Conservation (phyloP, 1,140 invertebrate genomes). For the Macrostomum lignano region DNA sequence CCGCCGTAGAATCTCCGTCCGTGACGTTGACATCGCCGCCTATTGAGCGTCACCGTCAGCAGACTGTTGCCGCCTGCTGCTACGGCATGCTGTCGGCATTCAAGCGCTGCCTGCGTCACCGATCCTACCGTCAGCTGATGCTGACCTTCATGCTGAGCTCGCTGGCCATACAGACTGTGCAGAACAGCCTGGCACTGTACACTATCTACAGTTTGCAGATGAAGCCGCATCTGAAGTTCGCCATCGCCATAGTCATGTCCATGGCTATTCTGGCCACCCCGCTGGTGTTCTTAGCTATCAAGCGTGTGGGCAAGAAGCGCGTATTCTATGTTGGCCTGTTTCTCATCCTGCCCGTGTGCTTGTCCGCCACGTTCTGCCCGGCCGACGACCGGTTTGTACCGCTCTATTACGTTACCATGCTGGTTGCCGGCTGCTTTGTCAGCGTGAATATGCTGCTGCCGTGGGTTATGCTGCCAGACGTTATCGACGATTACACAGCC, state of each 20-base stretch:
- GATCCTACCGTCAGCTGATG: no score
- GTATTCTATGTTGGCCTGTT: conserved; percentile 16
- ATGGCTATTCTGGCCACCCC: conserved; percentile 16
- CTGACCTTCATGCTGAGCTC: neutral
- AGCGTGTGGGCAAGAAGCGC: conserved; percentile 18
- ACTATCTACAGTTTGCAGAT: conserved; percentile 15
- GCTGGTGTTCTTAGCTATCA: conserved; percentile 13
- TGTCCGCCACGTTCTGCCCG: conserved; percentile 11
- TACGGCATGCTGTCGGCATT: no score
- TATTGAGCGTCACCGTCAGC: no score
- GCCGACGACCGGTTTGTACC: conserved; percentile 9
- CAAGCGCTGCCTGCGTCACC: no score
- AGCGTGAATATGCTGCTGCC: conserved; percentile 4
- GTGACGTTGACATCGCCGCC: no score
- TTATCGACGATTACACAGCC: conserved; percentile 21
- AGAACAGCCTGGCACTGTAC: conserved; percentile 17
- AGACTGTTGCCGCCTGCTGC: no score
- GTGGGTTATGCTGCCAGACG: conserved; percentile 20
- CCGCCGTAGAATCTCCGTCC: no score
- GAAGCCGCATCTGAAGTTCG: conserved; percentile 13
- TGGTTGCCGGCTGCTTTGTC: no score
- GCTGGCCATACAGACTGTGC: conserved; percentile 19
- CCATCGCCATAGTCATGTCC: conserved; percentile 16
- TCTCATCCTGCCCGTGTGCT: conserved; percentile 7
- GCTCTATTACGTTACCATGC: neutral